Evolutionary conservation across 2,888 invertebrate species (phyloP), one percentile per base, ranked within the genome.

Genomic region (Dermolepida albohirtum): DNA sequence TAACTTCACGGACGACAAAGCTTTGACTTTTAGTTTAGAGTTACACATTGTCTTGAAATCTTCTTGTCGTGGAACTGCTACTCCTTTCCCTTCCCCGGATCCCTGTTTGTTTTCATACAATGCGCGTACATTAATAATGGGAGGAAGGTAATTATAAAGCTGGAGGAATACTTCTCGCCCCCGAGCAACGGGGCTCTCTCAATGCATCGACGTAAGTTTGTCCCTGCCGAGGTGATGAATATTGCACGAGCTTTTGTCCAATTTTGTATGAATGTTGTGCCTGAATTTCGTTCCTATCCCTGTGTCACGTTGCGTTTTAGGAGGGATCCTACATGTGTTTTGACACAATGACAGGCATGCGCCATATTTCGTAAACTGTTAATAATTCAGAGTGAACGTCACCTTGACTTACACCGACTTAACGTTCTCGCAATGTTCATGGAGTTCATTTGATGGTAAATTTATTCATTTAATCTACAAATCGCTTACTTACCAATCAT

Each of bases 181-280:
- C 6, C 6, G 22, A 49, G 22, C n/a, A 22, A 8, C 10, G 22
- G 5, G 11, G 22, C 22, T 49, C 22, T 22, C 49, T 49, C 22
- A 49, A 49, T 49, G 22, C 49, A 49, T 49, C 22, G 49, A 17
- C 51, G 29, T 29, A 51, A 11, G 29, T 29, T 29, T 12, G 22
- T 43, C 29, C 12, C 41, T 17, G 43, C n/a, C 57, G 57, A 43
- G 43, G n/a, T 57, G 43, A 57, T 57, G 57, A 57, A 57, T 57
- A 57, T 57, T 57, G 57, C 27, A 57, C 43, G 43, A n/a, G 22
- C 57, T 22, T 57, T 57, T 57, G 57, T 57, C 57, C 43, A 12
- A 57, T 57, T 57, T 43, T 27, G 27, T 57, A 27, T 57, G 22
- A 57, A 43, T 43, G 57, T 27, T 43, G 43, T 43, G 29, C 57